A percentile compares a stretch with the other conserved stretches of the same genome.
Conservation (phyloP, 2,888 invertebrate species). For the Pachymerium ferrugineum region DNA sequence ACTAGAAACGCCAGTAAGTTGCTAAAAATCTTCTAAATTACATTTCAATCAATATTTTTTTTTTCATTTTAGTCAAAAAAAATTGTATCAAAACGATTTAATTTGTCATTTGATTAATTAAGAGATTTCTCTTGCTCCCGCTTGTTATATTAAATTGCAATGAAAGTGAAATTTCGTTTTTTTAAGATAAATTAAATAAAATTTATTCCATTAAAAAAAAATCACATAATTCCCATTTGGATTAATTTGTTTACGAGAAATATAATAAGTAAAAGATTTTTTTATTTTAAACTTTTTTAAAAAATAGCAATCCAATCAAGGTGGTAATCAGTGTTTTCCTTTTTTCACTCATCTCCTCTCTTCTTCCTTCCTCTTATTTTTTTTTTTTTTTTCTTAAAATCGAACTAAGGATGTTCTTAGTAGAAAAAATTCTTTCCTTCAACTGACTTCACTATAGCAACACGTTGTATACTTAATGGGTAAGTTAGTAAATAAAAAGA, state of each 20-base stretch:
- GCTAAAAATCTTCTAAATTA: conserved; percentile 3
- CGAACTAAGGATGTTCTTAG: not conserved
- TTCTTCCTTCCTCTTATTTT: not conserved
- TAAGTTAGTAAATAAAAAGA: not conserved
- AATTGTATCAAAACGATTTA: not conserved
- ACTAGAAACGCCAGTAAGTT: conserved; percentile 3
- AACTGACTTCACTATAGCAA: not conserved
- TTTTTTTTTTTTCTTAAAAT: not conserved
- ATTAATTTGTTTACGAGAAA: not conserved
- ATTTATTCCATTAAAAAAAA: not conserved
- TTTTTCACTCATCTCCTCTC: not conserved
- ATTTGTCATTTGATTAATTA: not conserved
- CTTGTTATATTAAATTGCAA: not conserved
- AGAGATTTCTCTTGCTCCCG: not conserved
- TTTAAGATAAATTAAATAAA: not conserved
- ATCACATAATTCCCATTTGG: not conserved
- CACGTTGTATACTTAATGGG: not conserved
- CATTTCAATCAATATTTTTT: not conserved
- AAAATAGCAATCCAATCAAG: not conserved
- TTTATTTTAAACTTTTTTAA: not conserved
- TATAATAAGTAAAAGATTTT: not conserved
- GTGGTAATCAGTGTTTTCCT: conserved; percentile 13
- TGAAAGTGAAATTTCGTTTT: not conserved
- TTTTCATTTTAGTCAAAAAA: not conserved
- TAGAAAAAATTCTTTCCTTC: not conserved